Evolutionary conservation across 2,113 vertebrate genomes (phyloP).

Genomic region (Takifugu bimaculatus): DNA sequence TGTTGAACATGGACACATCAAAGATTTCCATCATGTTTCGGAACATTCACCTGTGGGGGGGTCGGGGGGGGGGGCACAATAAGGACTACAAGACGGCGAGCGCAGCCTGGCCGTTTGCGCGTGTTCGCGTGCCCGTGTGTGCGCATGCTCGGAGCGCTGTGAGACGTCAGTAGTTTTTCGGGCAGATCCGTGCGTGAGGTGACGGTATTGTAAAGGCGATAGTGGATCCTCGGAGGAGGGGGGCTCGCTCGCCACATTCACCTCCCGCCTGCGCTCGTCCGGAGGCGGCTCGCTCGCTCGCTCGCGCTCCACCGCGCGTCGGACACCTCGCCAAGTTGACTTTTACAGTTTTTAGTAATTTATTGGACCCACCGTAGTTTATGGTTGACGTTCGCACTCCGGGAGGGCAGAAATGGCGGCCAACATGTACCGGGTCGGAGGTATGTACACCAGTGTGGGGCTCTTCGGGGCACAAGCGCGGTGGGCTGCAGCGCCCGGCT

Average conservation of each 20-base stretch:
- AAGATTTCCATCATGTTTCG: no score
- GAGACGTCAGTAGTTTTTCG: slow-evolving; percentile 70
- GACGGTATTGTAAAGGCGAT: slow-evolving; percentile 69
- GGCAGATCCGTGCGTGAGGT: slow-evolving; percentile 67
- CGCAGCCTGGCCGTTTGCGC: not conserved
- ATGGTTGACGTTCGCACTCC: slow-evolving; percentile 78
- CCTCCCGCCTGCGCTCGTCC: slow-evolving; percentile 51
- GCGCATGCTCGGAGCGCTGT: slow-evolving; percentile 34
- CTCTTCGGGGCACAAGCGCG: slow-evolving; percentile 45
- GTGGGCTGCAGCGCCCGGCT: slow-evolving; percentile 10
- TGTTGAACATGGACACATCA: no score
- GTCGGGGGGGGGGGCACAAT: no score
- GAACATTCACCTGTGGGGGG: no score
- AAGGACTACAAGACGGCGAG: no score
- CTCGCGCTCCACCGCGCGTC: slow-evolving; percentile 28
- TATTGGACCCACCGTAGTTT: slow-evolving; percentile 71
- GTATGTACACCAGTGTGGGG: slow-evolving; percentile 81
- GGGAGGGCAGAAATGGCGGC: slow-evolving; percentile 85
- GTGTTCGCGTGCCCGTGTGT: slow-evolving; percentile 3
- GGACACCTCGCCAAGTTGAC: slow-evolving; percentile 24
- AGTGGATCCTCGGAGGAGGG: slow-evolving; percentile 59
- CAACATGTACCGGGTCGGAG: slow-evolving; percentile 90
- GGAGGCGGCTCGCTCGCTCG: slow-evolving; percentile 42
- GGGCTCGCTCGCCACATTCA: slow-evolving; percentile 47
- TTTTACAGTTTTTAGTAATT: slow-evolving; percentile 63